Conservation (phyloP, 2,113 vertebrate genomes). For the Crotalus helleri region DNA sequence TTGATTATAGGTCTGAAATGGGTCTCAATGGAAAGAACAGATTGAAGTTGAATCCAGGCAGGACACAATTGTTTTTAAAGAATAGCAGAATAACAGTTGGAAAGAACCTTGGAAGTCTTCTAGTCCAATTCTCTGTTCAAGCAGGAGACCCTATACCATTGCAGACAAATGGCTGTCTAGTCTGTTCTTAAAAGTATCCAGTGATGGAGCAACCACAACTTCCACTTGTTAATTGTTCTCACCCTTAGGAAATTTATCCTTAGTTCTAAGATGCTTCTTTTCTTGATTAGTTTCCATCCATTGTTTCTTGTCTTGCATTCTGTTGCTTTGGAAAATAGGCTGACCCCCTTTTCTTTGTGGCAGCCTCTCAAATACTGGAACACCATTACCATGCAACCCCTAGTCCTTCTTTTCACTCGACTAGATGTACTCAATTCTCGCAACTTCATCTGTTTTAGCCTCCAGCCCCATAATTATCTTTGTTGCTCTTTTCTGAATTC, state of each 20-base stretch:
- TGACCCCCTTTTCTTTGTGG: background rate
- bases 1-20: background rate
- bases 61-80: background rate
- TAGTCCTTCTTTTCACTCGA: background rate
- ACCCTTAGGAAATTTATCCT: background rate
- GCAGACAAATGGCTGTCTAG: background rate
- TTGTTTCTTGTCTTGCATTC: background rate
- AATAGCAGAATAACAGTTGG: background rate
- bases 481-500: background rate
- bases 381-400: background rate
- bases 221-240: background rate
- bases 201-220: background rate
- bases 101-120: background rate
- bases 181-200: background rate
- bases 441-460: too few species aligned
- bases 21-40: background rate
- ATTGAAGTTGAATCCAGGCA: background rate
- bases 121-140: background rate
- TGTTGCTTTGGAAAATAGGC: background rate
- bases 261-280: background rate
- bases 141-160: background rate
- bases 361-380: background rate
- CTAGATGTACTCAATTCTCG: background rate
- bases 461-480: background rate
- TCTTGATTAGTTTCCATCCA: background rate